Percentiles rank a stretch among this genome's conserved stretches.
Conservation (phyloP, 1,140 invertebrate genomes). For the Camponotus pennsylvanicus region DNA sequence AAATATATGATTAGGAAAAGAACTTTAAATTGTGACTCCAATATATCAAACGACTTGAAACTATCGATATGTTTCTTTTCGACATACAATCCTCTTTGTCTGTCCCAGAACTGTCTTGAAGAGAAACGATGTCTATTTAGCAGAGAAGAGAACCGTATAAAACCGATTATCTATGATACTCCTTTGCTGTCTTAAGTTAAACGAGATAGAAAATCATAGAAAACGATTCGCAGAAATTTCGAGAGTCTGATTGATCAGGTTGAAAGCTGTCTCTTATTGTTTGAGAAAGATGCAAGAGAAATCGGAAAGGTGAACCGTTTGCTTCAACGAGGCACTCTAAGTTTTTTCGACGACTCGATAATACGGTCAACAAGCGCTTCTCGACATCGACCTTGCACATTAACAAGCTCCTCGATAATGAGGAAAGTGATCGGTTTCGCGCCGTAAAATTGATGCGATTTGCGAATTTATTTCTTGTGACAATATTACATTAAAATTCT, state of each 20-base stretch:
- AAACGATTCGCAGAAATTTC: not conserved
- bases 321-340: not conserved
- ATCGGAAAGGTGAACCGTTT: not conserved
- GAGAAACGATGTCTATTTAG: not conserved
- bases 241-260: not conserved
- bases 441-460: too few species aligned
- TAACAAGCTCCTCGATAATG: too few species aligned
- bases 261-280: not conserved
- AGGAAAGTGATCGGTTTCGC: too few species aligned
- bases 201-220: not conserved
- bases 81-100: not conserved
- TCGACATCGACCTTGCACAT: not conserved
- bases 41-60: not conserved
- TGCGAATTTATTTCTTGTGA: too few species aligned
- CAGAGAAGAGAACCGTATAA: not conserved
- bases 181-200: not conserved
- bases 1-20: not conserved
- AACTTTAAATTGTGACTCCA: not conserved
- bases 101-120: not conserved
- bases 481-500: not conserved
- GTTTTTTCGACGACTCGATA: not conserved
- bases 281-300: not conserved
- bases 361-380: slow-evolving; percentile 30
- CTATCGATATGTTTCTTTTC: not conserved
- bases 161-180: not conserved